A percentile compares a stretch with the other conserved stretches of the same genome.
These are phyloP conservation scores for Pocillopora verrucosa DNA, from an alignment of 64 coral and sea anemone genomes.

Conservation along the genomic window DNA sequence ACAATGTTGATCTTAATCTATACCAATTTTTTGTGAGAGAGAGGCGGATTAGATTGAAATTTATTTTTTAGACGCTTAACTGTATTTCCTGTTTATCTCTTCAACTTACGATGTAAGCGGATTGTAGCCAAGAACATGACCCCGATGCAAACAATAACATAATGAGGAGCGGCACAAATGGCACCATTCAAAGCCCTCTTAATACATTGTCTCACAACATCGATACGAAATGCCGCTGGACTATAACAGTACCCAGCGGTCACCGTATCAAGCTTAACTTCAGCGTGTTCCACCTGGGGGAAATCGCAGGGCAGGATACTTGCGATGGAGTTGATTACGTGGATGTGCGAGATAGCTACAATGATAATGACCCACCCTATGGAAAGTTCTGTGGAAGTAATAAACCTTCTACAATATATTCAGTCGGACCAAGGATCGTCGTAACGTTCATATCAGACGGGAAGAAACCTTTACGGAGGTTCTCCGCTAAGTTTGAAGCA, in stretches of 20 bases:
- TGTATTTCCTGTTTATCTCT: neutral
- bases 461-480: neutral
- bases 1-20: too few relatives aligned
- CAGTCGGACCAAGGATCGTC: slow-evolving; percentile 12
- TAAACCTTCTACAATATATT: neutral
- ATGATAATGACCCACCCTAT: neutral
- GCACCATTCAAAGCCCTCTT: neutral
- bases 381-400: slow-evolving; percentile 14
- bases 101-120: neutral
- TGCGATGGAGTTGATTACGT: slow-evolving; percentile 4
- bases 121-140: neutral
- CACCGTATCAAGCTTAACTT: slow-evolving; percentile 36
- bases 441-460: slow-evolving; percentile 12
- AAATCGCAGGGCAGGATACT: neutral
- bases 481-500: slow-evolving; percentile 20
- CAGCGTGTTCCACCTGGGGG: slow-evolving; percentile 1
- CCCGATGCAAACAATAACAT: slow-evolving; percentile 22
- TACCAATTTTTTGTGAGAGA: too few relatives aligned
- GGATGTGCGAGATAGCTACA: slow-evolving; percentile 11
- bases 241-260: slow-evolving; percentile 7
- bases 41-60: too few relatives aligned
- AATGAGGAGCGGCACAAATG: neutral
- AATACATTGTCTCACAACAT: neutral
- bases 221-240: slow-evolving; percentile 28
- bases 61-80: neutral